Evolutionary conservation across 1,140 invertebrate species (phyloP).

Genomic region (Arctopsyche grandis): DNA sequence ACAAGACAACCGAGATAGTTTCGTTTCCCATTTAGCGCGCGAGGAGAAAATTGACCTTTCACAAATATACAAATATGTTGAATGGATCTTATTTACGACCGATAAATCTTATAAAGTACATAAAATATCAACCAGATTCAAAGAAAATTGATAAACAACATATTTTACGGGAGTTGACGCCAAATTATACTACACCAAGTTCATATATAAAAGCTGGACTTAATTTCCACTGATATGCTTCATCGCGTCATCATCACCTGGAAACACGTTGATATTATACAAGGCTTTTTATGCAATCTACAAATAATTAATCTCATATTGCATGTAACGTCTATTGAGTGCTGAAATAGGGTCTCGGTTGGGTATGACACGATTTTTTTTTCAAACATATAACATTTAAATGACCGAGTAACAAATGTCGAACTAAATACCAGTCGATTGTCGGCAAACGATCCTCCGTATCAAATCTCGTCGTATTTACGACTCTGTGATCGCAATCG

Average conservation of each 20-base stretch:
- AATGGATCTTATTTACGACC: conserved; percentile 4
- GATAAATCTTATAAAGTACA: background rate
- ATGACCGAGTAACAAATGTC: conserved; percentile 4
- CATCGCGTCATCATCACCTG: background rate
- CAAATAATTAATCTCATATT: too few relatives aligned
- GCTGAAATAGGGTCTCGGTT: background rate
- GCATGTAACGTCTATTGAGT: background rate
- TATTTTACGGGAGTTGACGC: background rate
- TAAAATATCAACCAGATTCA: conserved; percentile 9
- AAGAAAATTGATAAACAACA: background rate
- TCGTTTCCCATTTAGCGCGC: background rate
- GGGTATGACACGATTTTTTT: background rate
- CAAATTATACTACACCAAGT: background rate
- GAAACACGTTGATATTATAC: background rate
- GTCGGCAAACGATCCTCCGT: background rate
- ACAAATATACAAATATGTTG: background rate
- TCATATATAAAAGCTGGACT: background rate
- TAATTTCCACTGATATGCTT: background rate
- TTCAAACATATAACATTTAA: conserved; percentile 11
- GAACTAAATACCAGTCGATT: conserved; percentile 2
- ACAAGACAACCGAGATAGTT: background rate
- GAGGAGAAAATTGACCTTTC: conserved; percentile 13
- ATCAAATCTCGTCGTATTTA: background rate
- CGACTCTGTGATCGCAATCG: conserved; percentile 32
- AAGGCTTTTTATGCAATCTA: background rate